phyloP scores from a whole-genome alignment of 2,888 invertebrate species.

The Volucella bombylans region DNA sequence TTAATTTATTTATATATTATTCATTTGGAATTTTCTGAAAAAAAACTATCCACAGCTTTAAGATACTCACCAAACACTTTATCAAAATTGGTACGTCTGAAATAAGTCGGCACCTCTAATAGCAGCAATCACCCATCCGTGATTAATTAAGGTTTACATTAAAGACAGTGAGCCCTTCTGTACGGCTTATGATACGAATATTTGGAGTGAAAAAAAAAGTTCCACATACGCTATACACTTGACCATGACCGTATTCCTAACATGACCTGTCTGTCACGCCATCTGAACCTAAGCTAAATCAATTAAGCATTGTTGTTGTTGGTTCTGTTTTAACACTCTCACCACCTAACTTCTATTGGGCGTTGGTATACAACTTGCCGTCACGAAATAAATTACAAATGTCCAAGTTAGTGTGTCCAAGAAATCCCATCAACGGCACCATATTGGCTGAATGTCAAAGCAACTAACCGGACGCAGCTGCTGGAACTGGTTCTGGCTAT shows the following conservation, averaged over 20 bases:
- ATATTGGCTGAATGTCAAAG: conserved; percentile 51
- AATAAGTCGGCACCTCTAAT: too few relatives aligned
- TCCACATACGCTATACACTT: conserved; percentile 13
- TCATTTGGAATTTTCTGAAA: too few relatives aligned
- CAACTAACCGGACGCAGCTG: conserved; percentile 47
- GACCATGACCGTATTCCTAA: conserved; percentile 15
- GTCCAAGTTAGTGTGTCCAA: conserved; percentile 49
- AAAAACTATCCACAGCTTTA: too few relatives aligned
- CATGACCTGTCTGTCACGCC: conserved; percentile 27
- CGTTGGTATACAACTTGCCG: neutral
- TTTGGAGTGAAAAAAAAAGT: neutral
- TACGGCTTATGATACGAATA: too few relatives aligned
- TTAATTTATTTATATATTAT: too few relatives aligned
- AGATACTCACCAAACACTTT: too few relatives aligned
- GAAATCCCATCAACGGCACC: conserved; percentile 50
- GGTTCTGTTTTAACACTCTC: neutral
- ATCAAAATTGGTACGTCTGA: too few relatives aligned
- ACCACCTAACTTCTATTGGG: neutral
- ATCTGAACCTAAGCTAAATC: conserved; percentile 34
- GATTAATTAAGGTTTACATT: too few relatives aligned
- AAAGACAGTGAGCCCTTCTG: too few relatives aligned
- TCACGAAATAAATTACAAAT: conserved; percentile 52
- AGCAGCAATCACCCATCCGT: too few relatives aligned
- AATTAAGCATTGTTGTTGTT: conserved; percentile 38
- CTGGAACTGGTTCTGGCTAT: too few relatives aligned